These are phyloP conservation scores for Pituophis catenifer DNA, from an alignment of 2,113 vertebrate genomes.

Conservation along the genomic window DNA sequence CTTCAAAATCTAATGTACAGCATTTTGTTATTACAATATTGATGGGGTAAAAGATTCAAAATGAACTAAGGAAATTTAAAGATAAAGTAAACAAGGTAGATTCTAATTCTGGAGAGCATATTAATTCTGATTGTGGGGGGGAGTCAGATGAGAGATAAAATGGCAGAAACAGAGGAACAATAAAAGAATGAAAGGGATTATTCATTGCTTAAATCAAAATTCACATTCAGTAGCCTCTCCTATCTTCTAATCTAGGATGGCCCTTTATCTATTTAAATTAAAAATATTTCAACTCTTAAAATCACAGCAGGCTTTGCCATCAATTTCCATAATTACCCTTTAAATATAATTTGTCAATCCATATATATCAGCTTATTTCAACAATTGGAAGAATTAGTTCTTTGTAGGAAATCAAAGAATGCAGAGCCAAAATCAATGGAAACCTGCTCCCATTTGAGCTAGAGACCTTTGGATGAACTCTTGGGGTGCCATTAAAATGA, in stretches of 20 bases:
- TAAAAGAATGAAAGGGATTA: neutral
- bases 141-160: neutral
- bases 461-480: slow-evolving; percentile 77
- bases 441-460: slow-evolving; percentile 69
- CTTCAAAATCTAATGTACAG: neutral
- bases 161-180: neutral
- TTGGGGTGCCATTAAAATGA: slow-evolving; percentile 72
- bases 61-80: neutral
- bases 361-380: slow-evolving; percentile 65
- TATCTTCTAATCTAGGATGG: slow-evolving; percentile 13
- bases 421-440: slow-evolving; percentile 68
- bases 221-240: slow-evolving; percentile 40
- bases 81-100: neutral
- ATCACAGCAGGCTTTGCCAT: slow-evolving; percentile 43
- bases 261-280: neutral
- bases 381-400: slow-evolving; percentile 78
- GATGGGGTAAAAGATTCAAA: neutral
- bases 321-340: slow-evolving; percentile 49
- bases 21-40: neutral
- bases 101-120: neutral
- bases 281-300: slow-evolving; percentile 25
- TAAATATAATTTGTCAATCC: slow-evolving; percentile 68
- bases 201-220: neutral
- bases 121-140: neutral
- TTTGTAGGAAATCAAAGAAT: slow-evolving; percentile 67